A percentile compares a stretch with the other conserved stretches of the same genome.
Evolutionary conservation across 2,888 invertebrate genomes (phyloP).

Genomic region (Reticulitermes lucifugus): DNA sequence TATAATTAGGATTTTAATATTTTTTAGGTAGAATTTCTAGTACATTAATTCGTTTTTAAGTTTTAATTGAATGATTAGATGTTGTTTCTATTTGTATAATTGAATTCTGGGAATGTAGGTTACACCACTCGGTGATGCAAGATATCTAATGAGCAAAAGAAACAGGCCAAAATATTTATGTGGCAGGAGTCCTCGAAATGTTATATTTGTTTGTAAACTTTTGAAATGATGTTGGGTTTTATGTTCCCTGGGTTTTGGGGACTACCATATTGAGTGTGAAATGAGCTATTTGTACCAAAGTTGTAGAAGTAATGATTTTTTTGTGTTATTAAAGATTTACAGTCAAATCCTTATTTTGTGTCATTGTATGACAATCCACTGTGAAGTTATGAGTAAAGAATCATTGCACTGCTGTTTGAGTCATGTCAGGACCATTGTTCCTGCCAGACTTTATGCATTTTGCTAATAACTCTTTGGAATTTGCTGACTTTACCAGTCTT

Average conservation of each 20-base stretch:
- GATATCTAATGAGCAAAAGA: slow-evolving; percentile 46
- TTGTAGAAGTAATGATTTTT: slow-evolving; percentile 54
- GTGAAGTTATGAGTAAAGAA: too few relatives aligned
- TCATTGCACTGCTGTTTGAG: too few relatives aligned
- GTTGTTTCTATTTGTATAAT: slow-evolving; percentile 3
- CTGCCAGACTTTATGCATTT: too few relatives aligned
- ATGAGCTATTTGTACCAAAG: slow-evolving; percentile 54
- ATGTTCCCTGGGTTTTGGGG: slow-evolving; percentile 44
- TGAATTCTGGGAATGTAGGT: slow-evolving; percentile 8
- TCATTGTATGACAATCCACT: background rate
- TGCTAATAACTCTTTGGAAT: too few relatives aligned
- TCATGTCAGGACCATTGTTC: too few relatives aligned
- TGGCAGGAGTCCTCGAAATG: slow-evolving; percentile 14
- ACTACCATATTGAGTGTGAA: slow-evolving; percentile 45
- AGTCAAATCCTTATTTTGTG: slow-evolving; percentile 39
- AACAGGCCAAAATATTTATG: slow-evolving; percentile 37
- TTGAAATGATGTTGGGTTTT: slow-evolving; percentile 13
- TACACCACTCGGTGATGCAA: slow-evolving; percentile 47
- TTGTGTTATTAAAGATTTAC: slow-evolving; percentile 55
- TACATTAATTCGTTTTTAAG: slow-evolving; percentile 2
- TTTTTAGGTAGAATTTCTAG: slow-evolving; percentile 13
- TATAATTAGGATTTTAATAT: slow-evolving; percentile 25
- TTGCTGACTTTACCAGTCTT: too few relatives aligned
- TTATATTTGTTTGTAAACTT: slow-evolving; percentile 7
- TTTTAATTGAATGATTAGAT: slow-evolving; percentile 24